Base-by-base conservation (phyloP, 1,140 invertebrate genomes). In the Cepaea nemoralis region DNA sequence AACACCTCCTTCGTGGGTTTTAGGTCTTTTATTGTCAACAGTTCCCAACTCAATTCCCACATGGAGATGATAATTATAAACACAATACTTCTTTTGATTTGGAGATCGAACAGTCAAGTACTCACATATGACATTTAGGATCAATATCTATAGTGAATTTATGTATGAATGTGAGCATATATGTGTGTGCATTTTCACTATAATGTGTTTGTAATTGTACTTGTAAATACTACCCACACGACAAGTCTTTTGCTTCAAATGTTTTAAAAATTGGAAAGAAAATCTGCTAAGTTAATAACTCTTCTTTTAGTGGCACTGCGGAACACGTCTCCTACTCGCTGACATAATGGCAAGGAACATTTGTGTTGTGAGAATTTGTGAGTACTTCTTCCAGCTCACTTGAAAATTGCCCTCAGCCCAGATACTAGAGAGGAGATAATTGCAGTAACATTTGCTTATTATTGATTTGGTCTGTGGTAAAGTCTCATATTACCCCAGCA, bases 351-450 rank as follows among this genome's bases (percentile, higher is more conserved):
- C n/a, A 6, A 16, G 6, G 5, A 63, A 31, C 5, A 5, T 63
- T 63, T 63, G 6, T 31, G 27, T 8, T 63, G n/a, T 31, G 59
- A 5, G 10, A 31, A 31, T 31, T 63, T 31, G n/a, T 31, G n/a
- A 63, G 33, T 63, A 16, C n/a, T 55, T n/a, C 5, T 55, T n/a
- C n/a, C 59, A 14, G n/a, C 33, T 10, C 10, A 31, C 27, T 63
- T n/a, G 59, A 63, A 63, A 31, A 63, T 63, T 63, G n/a, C 59
- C 27, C 27, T 24, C 59, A 63, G n/a, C 59, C n/a, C n/a, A 63
- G 5, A 63, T 2, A 31, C n/a, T 63, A 27, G 59, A 31, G 27
- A 31, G 0, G 27, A 27, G 6, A 31, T 63, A 63, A 63, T 63
- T 63, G 59, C 59, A 63, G 59, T 63, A 31, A 27, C n/a, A 5